Conservation (phyloP, 2,888 invertebrate species). For the Caenorhabditis imperialis region DNA sequence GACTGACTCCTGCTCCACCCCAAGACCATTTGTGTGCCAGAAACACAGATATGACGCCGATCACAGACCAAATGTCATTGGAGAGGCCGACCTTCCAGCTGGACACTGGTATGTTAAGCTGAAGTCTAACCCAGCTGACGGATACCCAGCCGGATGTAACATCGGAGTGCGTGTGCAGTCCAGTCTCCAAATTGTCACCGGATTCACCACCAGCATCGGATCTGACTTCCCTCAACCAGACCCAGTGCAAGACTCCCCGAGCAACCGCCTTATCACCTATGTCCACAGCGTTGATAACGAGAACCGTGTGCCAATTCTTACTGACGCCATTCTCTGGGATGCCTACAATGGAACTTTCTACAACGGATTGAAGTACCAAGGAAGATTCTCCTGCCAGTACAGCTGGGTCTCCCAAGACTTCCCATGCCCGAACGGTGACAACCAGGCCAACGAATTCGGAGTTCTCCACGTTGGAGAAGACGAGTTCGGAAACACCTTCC, state of each 20-base stretch:
- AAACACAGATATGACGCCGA: conserved; percentile 63
- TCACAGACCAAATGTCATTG: conserved; percentile 55
- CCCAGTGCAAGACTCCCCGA: conserved; percentile 53
- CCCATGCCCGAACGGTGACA: conserved; percentile 61
- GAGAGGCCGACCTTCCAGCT: conserved; percentile 61
- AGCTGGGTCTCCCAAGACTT: conserved; percentile 64
- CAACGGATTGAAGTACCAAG: conserved; percentile 61
- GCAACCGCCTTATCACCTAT: conserved; percentile 63
- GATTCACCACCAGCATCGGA: conserved; percentile 57
- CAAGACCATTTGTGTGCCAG: conserved; percentile 64
- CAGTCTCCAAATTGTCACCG: conserved; percentile 63
- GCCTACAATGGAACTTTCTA: conserved; percentile 63
- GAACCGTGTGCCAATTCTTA: conserved; percentile 53
- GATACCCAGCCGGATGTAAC: conserved; percentile 18
- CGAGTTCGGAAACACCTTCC: conserved; percentile 71
- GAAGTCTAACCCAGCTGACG: conserved; percentile 29
- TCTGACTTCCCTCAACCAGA: conserved; percentile 58
- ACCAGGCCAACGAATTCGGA: conserved; percentile 54
- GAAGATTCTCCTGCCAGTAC: conserved; percentile 58
- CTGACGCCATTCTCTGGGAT: conserved; percentile 57
- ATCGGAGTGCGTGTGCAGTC: conserved; percentile 64
- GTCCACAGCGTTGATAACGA: conserved; percentile 51
- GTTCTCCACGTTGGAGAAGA: conserved; percentile 69
- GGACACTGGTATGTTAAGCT: conserved; percentile 66
- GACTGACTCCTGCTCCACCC: conserved; percentile 56